A percentile compares a stretch with the other conserved stretches of the same genome.
Conservation (phyloP, 2,797 vertebrate genomes). For the Tokudaia muenninki region DNA sequence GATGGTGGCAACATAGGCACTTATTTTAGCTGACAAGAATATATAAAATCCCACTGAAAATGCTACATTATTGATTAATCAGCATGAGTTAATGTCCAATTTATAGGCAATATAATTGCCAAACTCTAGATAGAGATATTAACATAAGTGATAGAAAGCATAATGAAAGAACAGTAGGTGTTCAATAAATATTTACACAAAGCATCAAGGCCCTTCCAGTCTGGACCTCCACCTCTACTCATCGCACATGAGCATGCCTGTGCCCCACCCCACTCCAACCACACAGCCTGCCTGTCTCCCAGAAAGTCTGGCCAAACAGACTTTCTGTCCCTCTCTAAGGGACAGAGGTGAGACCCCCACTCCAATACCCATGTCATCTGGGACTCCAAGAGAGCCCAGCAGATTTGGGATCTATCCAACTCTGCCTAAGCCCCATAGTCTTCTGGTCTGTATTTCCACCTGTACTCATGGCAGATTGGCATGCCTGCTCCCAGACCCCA, state of each 20-base stretch:
- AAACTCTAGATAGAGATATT: constrained; percentile 25
- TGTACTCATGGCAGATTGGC: too few species aligned
- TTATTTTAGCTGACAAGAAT: neutral
- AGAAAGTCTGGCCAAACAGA: neutral
- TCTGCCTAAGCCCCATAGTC: too few species aligned
- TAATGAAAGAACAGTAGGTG: neutral
- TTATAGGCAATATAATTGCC: neutral
- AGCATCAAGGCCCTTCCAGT: neutral
- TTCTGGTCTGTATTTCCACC: too few species aligned
- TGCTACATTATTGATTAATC: constrained; percentile 40
- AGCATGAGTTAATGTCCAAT: neutral
- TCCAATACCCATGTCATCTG: too few species aligned
- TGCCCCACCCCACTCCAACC: neutral
- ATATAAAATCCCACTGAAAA: constrained; percentile 17
- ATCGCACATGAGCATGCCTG: neutral
- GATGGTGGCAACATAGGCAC: neutral
- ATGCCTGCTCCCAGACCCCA: too few species aligned
- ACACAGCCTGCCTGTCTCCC: neutral
- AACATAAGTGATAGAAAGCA: neutral
- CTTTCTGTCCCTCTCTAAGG: too few species aligned
- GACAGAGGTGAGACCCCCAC: too few species aligned
- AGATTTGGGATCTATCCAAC: too few species aligned
- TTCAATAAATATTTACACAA: constrained; percentile 51
- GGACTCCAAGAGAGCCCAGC: too few species aligned
- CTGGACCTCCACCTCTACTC: neutral